Evolutionary conservation across 2,797 vertebrate species (phyloP).

Genomic region (Helostoma temminkii): DNA sequence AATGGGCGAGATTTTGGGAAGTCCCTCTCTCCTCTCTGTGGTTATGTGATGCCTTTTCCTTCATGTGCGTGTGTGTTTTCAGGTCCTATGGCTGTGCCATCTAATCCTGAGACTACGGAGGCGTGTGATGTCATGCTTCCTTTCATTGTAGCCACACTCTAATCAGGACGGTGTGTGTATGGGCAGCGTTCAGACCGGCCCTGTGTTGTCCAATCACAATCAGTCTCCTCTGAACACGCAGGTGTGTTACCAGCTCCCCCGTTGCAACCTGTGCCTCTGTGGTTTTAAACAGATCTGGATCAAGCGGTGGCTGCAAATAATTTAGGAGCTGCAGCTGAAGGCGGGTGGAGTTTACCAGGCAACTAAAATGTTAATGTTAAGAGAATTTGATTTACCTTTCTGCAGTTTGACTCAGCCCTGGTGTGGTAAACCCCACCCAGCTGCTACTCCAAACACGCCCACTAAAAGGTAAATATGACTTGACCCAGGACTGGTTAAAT

Average conservation of each 20-base stretch:
- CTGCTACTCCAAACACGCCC: conserved; percentile 29
- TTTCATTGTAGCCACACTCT: conserved; percentile 56
- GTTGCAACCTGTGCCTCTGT: not conserved
- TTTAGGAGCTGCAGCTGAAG: not conserved
- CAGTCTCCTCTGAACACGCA: conserved; percentile 1
- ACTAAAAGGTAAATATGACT: conserved; percentile 7
- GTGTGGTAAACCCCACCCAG: conserved; percentile 17
- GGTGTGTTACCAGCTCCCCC: not conserved
- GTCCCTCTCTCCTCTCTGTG: conserved; percentile 66
- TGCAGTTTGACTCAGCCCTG: not conserved
- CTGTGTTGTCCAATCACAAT: conserved; percentile 45
- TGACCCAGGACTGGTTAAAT: conserved; percentile 21
- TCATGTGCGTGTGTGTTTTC: conserved; percentile 14
- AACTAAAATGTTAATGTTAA: not conserved
- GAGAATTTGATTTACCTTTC: not conserved
- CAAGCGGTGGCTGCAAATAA: conserved; percentile 8
- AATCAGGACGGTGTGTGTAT: conserved; percentile 28
- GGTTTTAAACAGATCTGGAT: conserved; percentile 13
- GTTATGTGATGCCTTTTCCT: conserved; percentile 73
- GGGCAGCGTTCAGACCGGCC: conserved; percentile 21
- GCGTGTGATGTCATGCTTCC: conserved; percentile 72
- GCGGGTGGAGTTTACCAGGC: not conserved
- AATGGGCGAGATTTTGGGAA: conserved; percentile 65
- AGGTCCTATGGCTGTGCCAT: conserved; percentile 48
- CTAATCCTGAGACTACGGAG: conserved; percentile 48